Conservation (phyloP, 2,888 invertebrate genomes). For the Ectemnius lituratus region DNA sequence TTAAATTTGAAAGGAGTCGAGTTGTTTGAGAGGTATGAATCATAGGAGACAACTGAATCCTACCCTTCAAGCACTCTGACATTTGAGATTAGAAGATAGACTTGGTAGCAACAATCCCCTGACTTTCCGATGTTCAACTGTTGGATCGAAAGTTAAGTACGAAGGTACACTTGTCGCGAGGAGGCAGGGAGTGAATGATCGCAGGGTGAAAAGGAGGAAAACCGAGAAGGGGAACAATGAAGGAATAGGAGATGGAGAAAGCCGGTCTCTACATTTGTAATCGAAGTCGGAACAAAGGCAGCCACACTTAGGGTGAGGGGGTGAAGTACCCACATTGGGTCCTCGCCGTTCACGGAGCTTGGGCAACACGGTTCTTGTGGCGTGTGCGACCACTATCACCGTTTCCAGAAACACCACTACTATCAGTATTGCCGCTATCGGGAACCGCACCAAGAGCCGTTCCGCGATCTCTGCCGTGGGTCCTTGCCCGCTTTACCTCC, state of each 20-base stretch:
- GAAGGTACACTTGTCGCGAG: conserved; percentile 19
- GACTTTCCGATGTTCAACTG: conserved; percentile 33
- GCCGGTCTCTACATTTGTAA: conserved; percentile 67
- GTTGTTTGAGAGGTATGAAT: too few relatives aligned
- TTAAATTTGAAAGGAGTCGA: too few relatives aligned
- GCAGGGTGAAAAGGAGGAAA: conserved; percentile 27
- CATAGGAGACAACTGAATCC: too few relatives aligned
- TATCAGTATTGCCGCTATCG: conserved; percentile 2
- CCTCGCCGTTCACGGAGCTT: conserved; percentile 35
- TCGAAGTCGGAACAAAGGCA: conserved; percentile 69
- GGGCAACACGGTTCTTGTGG: conserved; percentile 24
- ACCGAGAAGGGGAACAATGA: conserved; percentile 23
- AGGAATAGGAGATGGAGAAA: conserved; percentile 40
- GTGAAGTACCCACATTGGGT: conserved; percentile 47
- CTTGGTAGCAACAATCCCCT: conserved; percentile 30
- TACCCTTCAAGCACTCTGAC: conserved; percentile 13
- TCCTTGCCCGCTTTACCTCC: not conserved
- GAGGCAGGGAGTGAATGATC: conserved; percentile 30
- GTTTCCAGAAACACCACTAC: conserved; percentile 46
- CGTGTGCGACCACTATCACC: conserved; percentile 43
- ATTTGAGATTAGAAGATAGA: conserved; percentile 17
- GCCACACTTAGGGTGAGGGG: conserved; percentile 33
- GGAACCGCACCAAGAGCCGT: not conserved
- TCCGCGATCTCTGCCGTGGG: too few relatives aligned
- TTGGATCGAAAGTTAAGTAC: conserved; percentile 36